phyloP scores from a whole-genome alignment of 1,140 invertebrate genomes.

The Glossosoma conforme region DNA sequence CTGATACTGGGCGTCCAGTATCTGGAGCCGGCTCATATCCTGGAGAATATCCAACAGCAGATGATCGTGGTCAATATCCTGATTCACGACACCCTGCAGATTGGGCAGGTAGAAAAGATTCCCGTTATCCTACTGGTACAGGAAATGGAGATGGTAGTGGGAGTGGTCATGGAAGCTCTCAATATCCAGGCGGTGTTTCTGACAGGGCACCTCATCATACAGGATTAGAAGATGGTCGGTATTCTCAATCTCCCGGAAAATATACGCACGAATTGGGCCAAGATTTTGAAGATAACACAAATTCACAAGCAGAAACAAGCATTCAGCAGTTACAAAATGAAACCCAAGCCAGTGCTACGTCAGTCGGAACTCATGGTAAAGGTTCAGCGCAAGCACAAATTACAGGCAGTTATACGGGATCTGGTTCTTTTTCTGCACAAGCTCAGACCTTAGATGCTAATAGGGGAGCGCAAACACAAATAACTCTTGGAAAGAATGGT shows the following conservation, averaged over 20 bases:
- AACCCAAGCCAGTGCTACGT: constrained; percentile 66
- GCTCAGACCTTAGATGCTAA: constrained; percentile 71
- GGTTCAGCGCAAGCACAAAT: constrained; percentile 75
- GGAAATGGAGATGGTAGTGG: not conserved
- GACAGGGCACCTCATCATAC: not conserved
- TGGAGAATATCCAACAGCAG: no score
- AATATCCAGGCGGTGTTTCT: not conserved
- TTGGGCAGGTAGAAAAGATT: not conserved
- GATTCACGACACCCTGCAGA: no score
- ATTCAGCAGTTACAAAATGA: constrained; percentile 63
- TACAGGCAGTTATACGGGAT: constrained; percentile 67
- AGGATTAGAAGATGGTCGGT: not conserved
- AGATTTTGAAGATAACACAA: constrained; percentile 56
- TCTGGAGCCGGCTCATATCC: no score
- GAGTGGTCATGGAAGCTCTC: not conserved
- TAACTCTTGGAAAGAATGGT: constrained; percentile 68
- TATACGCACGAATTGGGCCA: not conserved
- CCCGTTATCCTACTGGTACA: not conserved
- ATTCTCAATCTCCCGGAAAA: constrained; percentile 4
- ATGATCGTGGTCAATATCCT: no score
- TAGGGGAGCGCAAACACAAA: constrained; percentile 65
- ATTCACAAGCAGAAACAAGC: constrained; percentile 70
- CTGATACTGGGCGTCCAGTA: no score
- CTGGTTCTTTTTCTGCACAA: constrained; percentile 74
- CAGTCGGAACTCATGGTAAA: constrained; percentile 65